Evolutionary conservation across 2,797 vertebrate species (phyloP).

Genomic region (Bradypodion pumilum): DNA sequence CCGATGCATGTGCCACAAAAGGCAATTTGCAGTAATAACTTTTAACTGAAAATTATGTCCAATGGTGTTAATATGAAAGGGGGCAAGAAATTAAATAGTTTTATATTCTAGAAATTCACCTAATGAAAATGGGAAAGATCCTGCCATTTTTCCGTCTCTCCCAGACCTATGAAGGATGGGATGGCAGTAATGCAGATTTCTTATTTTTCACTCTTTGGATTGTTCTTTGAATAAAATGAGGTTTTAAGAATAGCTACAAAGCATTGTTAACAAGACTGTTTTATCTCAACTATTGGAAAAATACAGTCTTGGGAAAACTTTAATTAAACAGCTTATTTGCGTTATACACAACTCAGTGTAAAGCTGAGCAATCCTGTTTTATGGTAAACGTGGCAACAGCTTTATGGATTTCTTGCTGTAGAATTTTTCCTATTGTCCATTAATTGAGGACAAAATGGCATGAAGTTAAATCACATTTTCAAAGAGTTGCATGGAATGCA

Average conservation of each 20-base stretch:
- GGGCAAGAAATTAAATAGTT: neutral
- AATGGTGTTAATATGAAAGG: neutral
- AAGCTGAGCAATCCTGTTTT: conserved; percentile 77
- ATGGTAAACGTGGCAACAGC: conserved; percentile 75
- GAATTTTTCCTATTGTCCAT: conserved; percentile 75
- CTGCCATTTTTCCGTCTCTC: conserved; percentile 49
- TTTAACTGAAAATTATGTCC: conserved; percentile 39
- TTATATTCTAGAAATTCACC: neutral
- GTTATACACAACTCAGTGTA: conserved; percentile 77
- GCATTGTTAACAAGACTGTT: conserved; percentile 49
- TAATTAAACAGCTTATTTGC: conserved; percentile 76
- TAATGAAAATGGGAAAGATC: conserved; percentile 60
- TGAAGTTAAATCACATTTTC: conserved; percentile 96
- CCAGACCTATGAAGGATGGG: conserved; percentile 51
- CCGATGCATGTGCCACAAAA: neutral
- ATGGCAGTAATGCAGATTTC: conserved; percentile 53
- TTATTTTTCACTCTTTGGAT: conserved; percentile 44
- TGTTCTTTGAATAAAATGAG: conserved; percentile 54
- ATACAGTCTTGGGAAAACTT: conserved; percentile 60
- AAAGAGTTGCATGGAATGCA: conserved; percentile 99
- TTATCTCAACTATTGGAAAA: conserved; percentile 54
- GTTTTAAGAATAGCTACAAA: conserved; percentile 52
- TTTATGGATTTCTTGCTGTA: conserved; percentile 70
- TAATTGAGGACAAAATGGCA: conserved; percentile 61
- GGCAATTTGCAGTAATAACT: conserved; percentile 36